Percentiles rank a stretch among this genome's conserved stretches.
These are phyloP conservation scores for Neuroterus valhalla DNA, from an alignment of 1,140 invertebrate genomes.

Conservation along the genomic window DNA sequence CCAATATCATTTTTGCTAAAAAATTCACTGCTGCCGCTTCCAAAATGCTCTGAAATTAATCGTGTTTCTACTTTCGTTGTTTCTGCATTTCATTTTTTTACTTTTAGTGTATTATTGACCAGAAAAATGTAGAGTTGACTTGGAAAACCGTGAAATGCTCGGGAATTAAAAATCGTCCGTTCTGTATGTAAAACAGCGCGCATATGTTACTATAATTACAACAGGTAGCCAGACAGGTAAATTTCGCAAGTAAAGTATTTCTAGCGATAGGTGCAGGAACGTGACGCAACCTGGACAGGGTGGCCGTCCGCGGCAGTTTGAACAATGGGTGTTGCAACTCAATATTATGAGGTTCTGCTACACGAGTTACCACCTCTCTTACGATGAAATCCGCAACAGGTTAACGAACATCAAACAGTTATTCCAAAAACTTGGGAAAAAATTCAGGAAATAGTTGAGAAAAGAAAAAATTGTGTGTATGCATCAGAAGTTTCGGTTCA, in stretches of 20 bases:
- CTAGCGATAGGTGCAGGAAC: constrained; percentile 31
- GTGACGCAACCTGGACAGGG: constrained; percentile 51
- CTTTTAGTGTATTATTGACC: too few species aligned
- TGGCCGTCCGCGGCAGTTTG: constrained; percentile 43
- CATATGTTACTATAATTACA: constrained; percentile 32
- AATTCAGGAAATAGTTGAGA: background rate
- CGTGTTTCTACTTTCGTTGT: too few species aligned
- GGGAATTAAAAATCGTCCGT: background rate
- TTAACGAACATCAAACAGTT: background rate
- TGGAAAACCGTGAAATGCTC: background rate
- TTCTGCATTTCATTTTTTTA: too few species aligned
- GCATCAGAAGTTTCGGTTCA: too few species aligned
- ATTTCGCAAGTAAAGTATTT: constrained; percentile 50
- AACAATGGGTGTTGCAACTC: constrained; percentile 62
- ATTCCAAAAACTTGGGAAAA: background rate
- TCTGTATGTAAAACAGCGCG: background rate
- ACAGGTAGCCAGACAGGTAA: constrained; percentile 52
- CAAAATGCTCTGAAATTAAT: too few species aligned
- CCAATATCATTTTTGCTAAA: too few species aligned
- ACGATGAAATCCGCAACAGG: constrained; percentile 19
- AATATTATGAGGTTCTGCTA: constrained; percentile 43
- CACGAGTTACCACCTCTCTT: background rate
- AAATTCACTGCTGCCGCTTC: too few species aligned
- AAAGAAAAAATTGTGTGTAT: background rate
- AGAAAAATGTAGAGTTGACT: too few species aligned